Evolutionary conservation across 2,113 vertebrate genomes (phyloP).

Genomic region (Dolichotis patagonum): DNA sequence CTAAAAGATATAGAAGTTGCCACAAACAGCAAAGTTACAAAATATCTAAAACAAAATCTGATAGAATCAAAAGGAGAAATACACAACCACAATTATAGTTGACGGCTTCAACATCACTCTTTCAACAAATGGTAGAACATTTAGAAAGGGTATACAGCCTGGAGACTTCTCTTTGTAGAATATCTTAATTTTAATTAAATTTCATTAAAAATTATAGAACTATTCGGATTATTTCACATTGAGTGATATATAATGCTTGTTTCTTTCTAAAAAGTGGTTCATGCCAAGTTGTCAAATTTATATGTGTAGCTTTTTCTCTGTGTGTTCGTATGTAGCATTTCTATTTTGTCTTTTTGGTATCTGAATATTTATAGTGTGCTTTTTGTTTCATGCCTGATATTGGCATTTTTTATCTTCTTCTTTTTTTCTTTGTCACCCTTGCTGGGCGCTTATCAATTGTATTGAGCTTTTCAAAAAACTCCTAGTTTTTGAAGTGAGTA

Average conservation of each 20-base stretch:
- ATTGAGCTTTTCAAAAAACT: not conserved
- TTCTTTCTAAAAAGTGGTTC: not conserved
- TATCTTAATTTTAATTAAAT: conserved; percentile 15
- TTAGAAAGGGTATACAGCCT: not conserved
- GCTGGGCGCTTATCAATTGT: conserved; percentile 1
- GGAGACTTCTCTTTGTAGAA: not conserved
- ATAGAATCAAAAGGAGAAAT: not conserved
- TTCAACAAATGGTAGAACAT: not conserved
- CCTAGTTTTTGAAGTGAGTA: not conserved
- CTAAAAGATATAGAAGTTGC: not conserved
- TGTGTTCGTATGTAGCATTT: not conserved
- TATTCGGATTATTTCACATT: not conserved
- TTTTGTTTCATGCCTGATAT: not conserved
- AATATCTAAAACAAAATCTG: not conserved
- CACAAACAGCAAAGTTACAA: not conserved
- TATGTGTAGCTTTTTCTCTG: not conserved
- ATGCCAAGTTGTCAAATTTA: not conserved
- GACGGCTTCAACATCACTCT: not conserved
- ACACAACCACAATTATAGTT: not conserved
- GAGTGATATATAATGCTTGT: not conserved
- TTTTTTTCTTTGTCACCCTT: not conserved
- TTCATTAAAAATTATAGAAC: not conserved
- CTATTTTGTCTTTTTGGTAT: not conserved
- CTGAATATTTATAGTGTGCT: not conserved
- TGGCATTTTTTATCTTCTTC: not conserved